phyloP scores from a whole-genome alignment of 1,140 invertebrate genomes.

The Diorhabda carinulata region DNA sequence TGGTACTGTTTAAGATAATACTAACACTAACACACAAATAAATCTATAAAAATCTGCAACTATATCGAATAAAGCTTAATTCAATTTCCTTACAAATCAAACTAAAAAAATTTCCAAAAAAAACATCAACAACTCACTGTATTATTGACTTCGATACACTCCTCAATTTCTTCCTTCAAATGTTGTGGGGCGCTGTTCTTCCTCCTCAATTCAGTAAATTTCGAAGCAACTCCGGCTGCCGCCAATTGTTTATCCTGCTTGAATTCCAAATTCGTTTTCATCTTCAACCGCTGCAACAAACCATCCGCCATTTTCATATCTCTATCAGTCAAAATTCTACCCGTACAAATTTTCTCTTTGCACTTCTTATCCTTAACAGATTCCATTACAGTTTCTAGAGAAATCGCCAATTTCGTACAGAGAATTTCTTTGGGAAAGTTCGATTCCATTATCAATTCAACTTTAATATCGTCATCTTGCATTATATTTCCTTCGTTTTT shows the following conservation, averaged over 20 bases:
- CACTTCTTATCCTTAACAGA: constrained; percentile 32
- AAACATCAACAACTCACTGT: constrained; percentile 30
- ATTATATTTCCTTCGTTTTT: constrained; percentile 50
- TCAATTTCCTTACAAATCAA: too few species aligned
- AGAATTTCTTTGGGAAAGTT: constrained; percentile 58
- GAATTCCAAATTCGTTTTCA: constrained; percentile 68
- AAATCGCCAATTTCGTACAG: constrained; percentile 53
- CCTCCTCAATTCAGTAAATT: constrained; percentile 50
- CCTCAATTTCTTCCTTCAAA: constrained; percentile 57
- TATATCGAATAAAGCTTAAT: too few species aligned
- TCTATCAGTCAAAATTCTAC: constrained; percentile 41
- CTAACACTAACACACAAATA: too few species aligned
- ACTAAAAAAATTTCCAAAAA: too few species aligned
- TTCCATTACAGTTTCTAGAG: constrained; percentile 42
- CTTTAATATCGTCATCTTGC: constrained; percentile 56
- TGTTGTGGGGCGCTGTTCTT: constrained; percentile 41
- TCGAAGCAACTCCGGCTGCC: constrained; percentile 61
- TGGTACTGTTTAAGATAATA: too few species aligned
- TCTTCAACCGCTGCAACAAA: constrained; percentile 58
- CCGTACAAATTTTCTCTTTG: constrained; percentile 24
- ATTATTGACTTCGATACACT: constrained; percentile 55
- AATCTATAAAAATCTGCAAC: too few species aligned
- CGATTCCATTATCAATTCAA: constrained; percentile 49
- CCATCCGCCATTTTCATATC: constrained; percentile 59
- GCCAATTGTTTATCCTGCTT: constrained; percentile 74